Conservation (phyloP, 2,888 invertebrate genomes). For the Scaptomyza polygonia region DNA sequence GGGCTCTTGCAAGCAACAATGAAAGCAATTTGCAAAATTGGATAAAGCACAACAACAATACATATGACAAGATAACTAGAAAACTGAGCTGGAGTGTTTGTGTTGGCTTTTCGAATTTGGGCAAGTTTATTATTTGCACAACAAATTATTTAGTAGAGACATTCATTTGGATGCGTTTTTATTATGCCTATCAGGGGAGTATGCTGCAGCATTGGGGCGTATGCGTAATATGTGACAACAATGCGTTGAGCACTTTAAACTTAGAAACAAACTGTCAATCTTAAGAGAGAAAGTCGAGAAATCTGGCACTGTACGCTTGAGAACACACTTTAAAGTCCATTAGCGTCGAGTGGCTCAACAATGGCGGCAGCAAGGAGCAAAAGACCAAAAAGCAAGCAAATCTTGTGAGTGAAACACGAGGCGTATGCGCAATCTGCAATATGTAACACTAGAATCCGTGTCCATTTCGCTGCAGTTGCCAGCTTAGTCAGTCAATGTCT, state of each 20-base stretch:
- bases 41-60: slow-evolving; percentile 60
- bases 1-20: slow-evolving; percentile 37
- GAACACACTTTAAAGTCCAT: slow-evolving; percentile 80
- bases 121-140: slow-evolving; percentile 61
- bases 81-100: slow-evolving; percentile 2
- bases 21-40: slow-evolving; percentile 69
- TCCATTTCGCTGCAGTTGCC: slow-evolving; percentile 19
- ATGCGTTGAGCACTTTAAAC: slow-evolving; percentile 51
- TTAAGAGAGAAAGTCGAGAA: slow-evolving; percentile 4
- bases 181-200: slow-evolving; percentile 28
- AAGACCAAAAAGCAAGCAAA: slow-evolving; percentile 16
- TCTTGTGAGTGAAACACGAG: slow-evolving; percentile 21
- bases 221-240: slow-evolving; percentile 56
- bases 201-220: slow-evolving; percentile 57
- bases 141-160: slow-evolving; percentile 32
- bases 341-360: slow-evolving; percentile 64
- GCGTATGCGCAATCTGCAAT: slow-evolving; percentile 42
- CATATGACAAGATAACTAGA: slow-evolving; percentile 21
- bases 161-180: slow-evolving; percentile 16
- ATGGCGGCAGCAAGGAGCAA: slow-evolving; percentile 25
- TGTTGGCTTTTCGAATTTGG: slow-evolving; percentile 30
- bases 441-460: slow-evolving; percentile 16
- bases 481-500: slow-evolving; percentile 33
- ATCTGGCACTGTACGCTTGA: slow-evolving; percentile 56
- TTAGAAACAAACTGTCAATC: slow-evolving; percentile 20